Evolutionary conservation across 30 jellyfish, hydroid and myxozoan species (phyloP).

Genomic region (Chrysaora quinquecirrha): DNA sequence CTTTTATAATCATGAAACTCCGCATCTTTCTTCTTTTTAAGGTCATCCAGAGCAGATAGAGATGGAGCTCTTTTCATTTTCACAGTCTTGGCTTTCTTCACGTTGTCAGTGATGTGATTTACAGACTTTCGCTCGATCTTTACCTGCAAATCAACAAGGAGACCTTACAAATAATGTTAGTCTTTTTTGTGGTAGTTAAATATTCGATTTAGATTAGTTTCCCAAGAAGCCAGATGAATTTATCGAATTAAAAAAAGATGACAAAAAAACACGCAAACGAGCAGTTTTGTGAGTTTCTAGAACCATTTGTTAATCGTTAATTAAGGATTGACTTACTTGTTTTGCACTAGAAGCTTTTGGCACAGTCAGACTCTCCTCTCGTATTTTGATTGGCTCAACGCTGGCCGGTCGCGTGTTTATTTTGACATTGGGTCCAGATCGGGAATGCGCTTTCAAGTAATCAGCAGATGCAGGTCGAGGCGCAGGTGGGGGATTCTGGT

Average conservation of each 20-base stretch:
- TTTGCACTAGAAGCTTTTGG: conserved; percentile 64
- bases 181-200: neutral
- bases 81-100: conserved; percentile 39
- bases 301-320: too few relatives aligned
- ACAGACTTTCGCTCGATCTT: conserved; percentile 36
- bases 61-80: conserved; percentile 93
- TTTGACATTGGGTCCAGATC: conserved; percentile 54
- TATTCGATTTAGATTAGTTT: too few relatives aligned
- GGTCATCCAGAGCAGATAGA: conserved; percentile 83
- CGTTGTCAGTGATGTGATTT: conserved; percentile 70
- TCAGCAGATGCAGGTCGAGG: conserved; percentile 76
- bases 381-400: conserved; percentile 59
- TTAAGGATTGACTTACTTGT: conserved; percentile 16
- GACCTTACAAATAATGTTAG: neutral
- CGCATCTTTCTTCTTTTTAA: conserved; percentile 82
- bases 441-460: conserved; percentile 62
- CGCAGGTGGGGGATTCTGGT: conserved; percentile 71
- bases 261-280: neutral
- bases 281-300: too few relatives aligned
- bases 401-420: conserved; percentile 59
- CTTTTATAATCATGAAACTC: conserved; percentile 68
- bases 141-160: conserved; percentile 12
- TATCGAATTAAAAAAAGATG: too few relatives aligned
- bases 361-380: conserved; percentile 46
- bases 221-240: too few relatives aligned